Conservation (phyloP, 2,113 vertebrate species). For the Nycticebus coucang region DNA sequence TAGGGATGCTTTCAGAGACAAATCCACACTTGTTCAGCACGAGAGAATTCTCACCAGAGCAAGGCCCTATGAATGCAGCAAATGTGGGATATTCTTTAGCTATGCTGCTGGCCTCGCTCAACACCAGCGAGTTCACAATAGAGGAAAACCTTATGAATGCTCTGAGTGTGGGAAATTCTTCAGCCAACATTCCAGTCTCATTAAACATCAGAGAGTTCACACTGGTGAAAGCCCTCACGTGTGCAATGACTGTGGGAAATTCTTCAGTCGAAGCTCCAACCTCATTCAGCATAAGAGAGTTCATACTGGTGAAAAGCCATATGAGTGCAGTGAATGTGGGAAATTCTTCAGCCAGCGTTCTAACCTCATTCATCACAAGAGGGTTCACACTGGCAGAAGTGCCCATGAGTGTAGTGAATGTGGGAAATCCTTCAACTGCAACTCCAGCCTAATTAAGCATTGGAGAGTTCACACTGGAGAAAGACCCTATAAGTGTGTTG, state of each 20-base stretch:
- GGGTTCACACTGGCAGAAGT: conserved; percentile 71
- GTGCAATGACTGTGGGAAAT: no score
- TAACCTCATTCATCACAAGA: conserved; percentile 72
- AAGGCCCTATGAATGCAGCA: conserved; percentile 83
- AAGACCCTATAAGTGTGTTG: conserved; percentile 62
- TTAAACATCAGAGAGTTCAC: no score
- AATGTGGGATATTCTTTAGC: conserved; percentile 90
- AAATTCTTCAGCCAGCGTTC: conserved; percentile 72
- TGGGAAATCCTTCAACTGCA: conserved; percentile 74
- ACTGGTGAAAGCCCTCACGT: no score
- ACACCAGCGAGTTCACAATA: conserved; percentile 74
- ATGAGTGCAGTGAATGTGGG: conserved; percentile 69
- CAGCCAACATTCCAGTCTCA: conserved; percentile 26
- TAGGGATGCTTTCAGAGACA: conserved; percentile 3
- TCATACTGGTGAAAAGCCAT: conserved; percentile 75
- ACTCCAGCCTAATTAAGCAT: conserved; percentile 71
- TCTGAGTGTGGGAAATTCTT: conserved; percentile 77
- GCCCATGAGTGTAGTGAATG: conserved; percentile 69
- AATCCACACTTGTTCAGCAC: conserved; percentile 41
- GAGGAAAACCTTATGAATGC: conserved; percentile 73
- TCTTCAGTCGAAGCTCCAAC: neutral
- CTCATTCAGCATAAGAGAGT: conserved; percentile 75
- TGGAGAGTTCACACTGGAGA: conserved; percentile 75
- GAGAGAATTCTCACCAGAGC: conserved; percentile 62
- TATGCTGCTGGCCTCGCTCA: conserved; percentile 77